Evolutionary conservation across 2,888 invertebrate species (phyloP).

Genomic region (Leucozona laternaria): DNA sequence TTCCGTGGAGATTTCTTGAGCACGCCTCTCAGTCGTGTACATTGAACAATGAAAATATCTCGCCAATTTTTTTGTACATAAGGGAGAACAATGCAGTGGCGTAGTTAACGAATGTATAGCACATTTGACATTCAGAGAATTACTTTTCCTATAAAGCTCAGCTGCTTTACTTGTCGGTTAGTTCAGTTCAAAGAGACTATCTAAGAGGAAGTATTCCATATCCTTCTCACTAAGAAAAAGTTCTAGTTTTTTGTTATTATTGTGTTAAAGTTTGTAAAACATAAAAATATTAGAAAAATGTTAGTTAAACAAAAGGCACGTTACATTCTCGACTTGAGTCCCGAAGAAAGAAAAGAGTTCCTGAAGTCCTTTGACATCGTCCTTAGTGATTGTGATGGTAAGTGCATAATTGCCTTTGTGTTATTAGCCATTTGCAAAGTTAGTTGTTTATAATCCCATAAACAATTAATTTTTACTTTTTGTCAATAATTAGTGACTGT

Average conservation of each 20-base stretch:
- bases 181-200: slow-evolving; percentile 58
- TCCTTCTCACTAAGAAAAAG: neutral
- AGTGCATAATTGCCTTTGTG: neutral
- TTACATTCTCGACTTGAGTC: slow-evolving; percentile 79
- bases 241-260: slow-evolving; percentile 6
- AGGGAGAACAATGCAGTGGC: neutral
- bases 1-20: neutral
- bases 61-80: neutral
- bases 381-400: slow-evolving; percentile 86
- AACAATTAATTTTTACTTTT: neutral
- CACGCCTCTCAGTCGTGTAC: slow-evolving; percentile 7
- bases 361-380: slow-evolving; percentile 85
- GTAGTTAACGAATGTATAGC: no score
- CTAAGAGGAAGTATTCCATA: slow-evolving; percentile 17
- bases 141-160: slow-evolving; percentile 63
- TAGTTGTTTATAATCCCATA: neutral
- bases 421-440: neutral
- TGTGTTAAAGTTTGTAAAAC: neutral
- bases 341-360: slow-evolving; percentile 80
- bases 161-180: slow-evolving; percentile 49
- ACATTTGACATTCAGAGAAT: slow-evolving; percentile 27
- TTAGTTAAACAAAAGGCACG: slow-evolving; percentile 74
- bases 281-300: slow-evolving; percentile 39
- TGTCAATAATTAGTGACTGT: no score
- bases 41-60: neutral